A percentile compares a stretch with the other conserved stretches of the same genome.
Evolutionary conservation across 2,888 invertebrate species (phyloP).

Genomic region (Pollenia angustigena): DNA sequence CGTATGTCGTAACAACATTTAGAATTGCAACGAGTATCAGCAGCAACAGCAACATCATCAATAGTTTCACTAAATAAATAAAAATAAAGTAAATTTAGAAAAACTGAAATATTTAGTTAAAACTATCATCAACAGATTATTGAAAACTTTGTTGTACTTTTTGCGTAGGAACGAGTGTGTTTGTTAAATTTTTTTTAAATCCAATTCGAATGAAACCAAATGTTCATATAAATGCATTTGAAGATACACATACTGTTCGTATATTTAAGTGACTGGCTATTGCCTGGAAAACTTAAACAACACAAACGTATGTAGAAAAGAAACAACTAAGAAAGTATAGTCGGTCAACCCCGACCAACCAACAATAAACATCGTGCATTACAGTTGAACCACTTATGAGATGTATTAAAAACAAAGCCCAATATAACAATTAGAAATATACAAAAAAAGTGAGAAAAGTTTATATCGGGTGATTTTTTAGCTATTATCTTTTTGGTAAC

Average conservation of each 20-base stretch:
- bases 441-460: too few species aligned
- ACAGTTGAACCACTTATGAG: too few species aligned
- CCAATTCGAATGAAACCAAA: not conserved
- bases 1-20: conserved; percentile 21
- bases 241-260: not conserved
- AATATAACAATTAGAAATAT: too few species aligned
- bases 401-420: too few species aligned
- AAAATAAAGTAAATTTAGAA: conserved; percentile 15
- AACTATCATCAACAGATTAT: conserved; percentile 70
- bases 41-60: conserved; percentile 24
- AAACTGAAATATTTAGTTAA: conserved; percentile 53
- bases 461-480: too few species aligned
- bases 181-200: conserved; percentile 11
- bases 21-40: conserved; percentile 42
- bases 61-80: conserved; percentile 49
- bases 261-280: not conserved
- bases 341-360: too few species aligned
- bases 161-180: not conserved
- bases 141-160: conserved; percentile 42
- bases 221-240: not conserved
- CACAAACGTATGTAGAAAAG: not conserved
- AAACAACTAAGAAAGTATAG: too few species aligned
- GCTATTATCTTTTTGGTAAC: too few species aligned
- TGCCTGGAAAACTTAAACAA: not conserved
- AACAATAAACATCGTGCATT: too few species aligned